Evolutionary conservation across 2,113 vertebrate genomes (phyloP).

Genomic region (Cebus imitator): DNA sequence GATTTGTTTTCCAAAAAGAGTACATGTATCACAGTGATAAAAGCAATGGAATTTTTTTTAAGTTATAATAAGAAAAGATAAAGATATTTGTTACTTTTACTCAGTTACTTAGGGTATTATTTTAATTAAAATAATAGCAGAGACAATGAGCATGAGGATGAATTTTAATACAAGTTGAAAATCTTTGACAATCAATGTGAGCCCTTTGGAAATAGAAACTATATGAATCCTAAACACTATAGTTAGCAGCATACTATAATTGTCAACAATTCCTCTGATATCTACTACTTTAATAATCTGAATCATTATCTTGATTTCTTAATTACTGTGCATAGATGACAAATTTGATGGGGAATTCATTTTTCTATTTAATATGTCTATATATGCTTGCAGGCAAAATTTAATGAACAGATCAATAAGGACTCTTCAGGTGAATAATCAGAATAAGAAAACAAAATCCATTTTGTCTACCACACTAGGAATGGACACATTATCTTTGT

Average conservation of each 20-base stretch:
- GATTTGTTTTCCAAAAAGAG: neutral
- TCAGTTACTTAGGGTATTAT: neutral
- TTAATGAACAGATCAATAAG: slow-evolving; percentile 17
- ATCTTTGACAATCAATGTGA: neutral
- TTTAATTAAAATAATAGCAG: neutral
- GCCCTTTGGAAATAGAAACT: neutral
- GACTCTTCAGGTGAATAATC: neutral
- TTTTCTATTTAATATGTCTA: slow-evolving; percentile 1
- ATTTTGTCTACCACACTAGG: neutral
- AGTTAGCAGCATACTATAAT: neutral
- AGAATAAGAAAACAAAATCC: neutral
- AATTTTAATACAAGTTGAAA: slow-evolving; percentile 20
- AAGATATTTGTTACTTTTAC: neutral
- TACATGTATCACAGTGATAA: neutral
- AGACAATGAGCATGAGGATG: neutral
- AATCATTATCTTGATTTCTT: neutral
- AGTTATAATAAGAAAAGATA: neutral
- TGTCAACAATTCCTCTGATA: neutral
- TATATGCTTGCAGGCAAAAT: neutral
- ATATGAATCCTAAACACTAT: neutral
- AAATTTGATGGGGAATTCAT: slow-evolving; percentile 16
- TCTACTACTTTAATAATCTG: neutral
- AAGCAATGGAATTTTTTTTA: neutral
- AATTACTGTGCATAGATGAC: neutral
- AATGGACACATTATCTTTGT: neutral